phyloP scores from a whole-genome alignment of 2,797 vertebrate species.

The Hippoglossus hippoglossus region DNA sequence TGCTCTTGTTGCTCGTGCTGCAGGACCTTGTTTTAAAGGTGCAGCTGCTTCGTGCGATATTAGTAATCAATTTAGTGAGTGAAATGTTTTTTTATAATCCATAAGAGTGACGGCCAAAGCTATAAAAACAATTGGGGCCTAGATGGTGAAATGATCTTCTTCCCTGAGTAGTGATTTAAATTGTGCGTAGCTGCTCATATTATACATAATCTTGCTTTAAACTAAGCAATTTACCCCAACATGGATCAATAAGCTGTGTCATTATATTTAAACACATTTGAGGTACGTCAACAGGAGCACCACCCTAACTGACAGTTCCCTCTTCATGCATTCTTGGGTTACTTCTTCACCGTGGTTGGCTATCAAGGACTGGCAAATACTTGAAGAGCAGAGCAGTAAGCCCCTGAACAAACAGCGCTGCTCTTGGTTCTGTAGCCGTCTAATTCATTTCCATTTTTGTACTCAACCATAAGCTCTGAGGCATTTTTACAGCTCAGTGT shows the following conservation, averaged over 20 bases:
- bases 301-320: conserved; percentile 5
- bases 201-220: conserved; percentile 17
- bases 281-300: neutral
- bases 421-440: conserved; percentile 31
- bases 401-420: conserved; percentile 21
- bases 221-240: neutral
- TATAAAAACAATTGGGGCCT: conserved; percentile 8
- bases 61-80: conserved; percentile 38
- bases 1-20: conserved; percentile 27
- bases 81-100: conserved; percentile 39
- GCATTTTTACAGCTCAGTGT: conserved; percentile 58
- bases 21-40: conserved; percentile 27
- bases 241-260: conserved; percentile 29
- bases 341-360: conserved; percentile 3
- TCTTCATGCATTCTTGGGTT: conserved; percentile 10
- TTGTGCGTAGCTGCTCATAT: conserved; percentile 4
- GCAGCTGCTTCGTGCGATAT: conserved; percentile 26
- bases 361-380: conserved; percentile 18
- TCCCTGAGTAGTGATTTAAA: conserved; percentile 34
- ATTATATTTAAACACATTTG: conserved; percentile 34
- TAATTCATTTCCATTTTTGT: conserved; percentile 52
- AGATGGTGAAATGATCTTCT: conserved; percentile 4
- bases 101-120: conserved; percentile 22
- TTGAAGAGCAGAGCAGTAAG: conserved; percentile 23
- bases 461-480: conserved; percentile 44